Base-by-base conservation (phyloP, 1,140 invertebrate species). In the Euura lappo region DNA sequence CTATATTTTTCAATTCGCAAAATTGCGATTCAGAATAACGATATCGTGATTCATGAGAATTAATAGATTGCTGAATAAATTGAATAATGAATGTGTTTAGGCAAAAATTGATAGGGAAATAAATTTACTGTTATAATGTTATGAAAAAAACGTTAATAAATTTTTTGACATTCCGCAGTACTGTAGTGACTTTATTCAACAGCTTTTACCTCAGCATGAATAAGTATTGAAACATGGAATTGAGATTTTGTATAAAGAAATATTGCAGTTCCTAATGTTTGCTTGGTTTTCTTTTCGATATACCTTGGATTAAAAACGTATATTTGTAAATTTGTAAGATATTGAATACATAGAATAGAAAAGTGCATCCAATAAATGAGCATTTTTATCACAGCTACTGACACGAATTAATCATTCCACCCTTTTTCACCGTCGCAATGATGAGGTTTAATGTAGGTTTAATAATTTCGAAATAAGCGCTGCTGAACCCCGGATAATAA, bases 401-500 rank as follows among this genome's bases (percentile, higher is more conserved):
- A 28, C 28, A 28, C 28, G 28, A 28, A 28, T 28, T 28, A 28
- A 28, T 28, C 28, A 28, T 28, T 28, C 28, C 28, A 28, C 28
- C 28, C 28, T 28, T 28, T 28, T 28, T 28, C 28, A 28, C 28
- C 28, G 28, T 28, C 28, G 28, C 28, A 28, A 28, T 28, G 28
- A 28, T 28, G 28, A 28, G 28, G 28, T 28, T 28, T 28, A 28
- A 28, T 28, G 28, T 28, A 28, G 28, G 28, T 28, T 28, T 28
- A 28, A 28, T 28, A 28, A 28, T 28, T 28, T 28, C 28, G 28
- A 28, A 28, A 28, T 72, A 60, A 68, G 42, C 51, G 51, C 65
- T 10, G n/a, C 47, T 11, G 44, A 65, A n/a, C 28, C 28, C 28
- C 28, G 65, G 43, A 11, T 78, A 75, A 76, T 80, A 83, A 82